Conservation (phyloP, 2,113 vertebrate genomes). For the Austrofundulus limnaeus region DNA sequence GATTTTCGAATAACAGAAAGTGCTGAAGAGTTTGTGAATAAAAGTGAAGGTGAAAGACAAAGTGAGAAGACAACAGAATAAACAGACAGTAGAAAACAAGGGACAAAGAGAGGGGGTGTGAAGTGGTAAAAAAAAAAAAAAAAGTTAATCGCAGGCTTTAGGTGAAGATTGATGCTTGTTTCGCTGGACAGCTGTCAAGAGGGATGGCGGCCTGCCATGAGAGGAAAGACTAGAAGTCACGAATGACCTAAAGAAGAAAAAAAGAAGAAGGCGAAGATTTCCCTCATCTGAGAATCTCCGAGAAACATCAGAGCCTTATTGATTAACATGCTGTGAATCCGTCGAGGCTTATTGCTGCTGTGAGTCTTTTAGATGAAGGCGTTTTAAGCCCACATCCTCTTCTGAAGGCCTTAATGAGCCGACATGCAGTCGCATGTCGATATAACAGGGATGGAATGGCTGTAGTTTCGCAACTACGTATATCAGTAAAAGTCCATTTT, state of each 20-base stretch:
- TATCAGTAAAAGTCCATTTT: background rate
- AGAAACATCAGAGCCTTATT: slow-evolving; percentile 51
- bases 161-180: slow-evolving; percentile 45
- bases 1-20: slow-evolving; percentile 2
- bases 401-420: slow-evolving; percentile 38
- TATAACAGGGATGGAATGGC: slow-evolving; percentile 2
- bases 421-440: slow-evolving; percentile 28
- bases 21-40: slow-evolving; percentile 13
- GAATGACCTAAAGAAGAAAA: slow-evolving; percentile 19
- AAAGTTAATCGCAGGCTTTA: slow-evolving; percentile 11
- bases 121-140: background rate
- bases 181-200: slow-evolving; percentile 32
- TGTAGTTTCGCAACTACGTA: background rate
- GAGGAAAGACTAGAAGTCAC: slow-evolving; percentile 39
- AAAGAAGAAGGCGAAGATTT: slow-evolving; percentile 13
- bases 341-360: slow-evolving; percentile 28
- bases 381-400: slow-evolving; percentile 30
- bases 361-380: slow-evolving; percentile 46
- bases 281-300: slow-evolving; percentile 36
- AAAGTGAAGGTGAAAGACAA: slow-evolving; percentile 33
- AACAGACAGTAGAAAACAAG: slow-evolving; percentile 17
- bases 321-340: slow-evolving; percentile 54
- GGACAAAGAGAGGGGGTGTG: slow-evolving; percentile 1
- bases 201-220: slow-evolving; percentile 20
- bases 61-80: slow-evolving; percentile 5